Percentiles rank a stretch among this genome's conserved stretches.
These are phyloP conservation scores for Aldabrachelys gigantea DNA, from an alignment of 2,113 vertebrate species.

Conservation along the genomic window DNA sequence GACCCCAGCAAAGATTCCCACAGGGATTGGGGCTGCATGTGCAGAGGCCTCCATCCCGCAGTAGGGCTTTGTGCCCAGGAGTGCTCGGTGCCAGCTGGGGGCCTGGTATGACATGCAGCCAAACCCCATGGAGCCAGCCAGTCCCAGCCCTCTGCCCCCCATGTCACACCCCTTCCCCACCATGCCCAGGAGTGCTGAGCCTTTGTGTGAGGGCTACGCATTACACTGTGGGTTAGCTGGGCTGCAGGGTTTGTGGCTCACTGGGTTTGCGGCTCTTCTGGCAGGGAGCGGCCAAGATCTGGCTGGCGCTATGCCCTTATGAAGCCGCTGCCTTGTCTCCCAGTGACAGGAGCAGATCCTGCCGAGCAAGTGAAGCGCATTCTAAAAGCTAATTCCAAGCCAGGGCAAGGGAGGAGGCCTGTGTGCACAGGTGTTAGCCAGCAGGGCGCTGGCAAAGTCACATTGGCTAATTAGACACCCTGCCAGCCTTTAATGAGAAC, in stretches of 20 bases:
- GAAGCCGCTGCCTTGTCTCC: constrained; percentile 25
- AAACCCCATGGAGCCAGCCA: neutral
- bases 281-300: neutral
- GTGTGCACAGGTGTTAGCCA: constrained; percentile 77
- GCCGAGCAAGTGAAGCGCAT: constrained; percentile 4
- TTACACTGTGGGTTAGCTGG: neutral
- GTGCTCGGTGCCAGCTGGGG: neutral
- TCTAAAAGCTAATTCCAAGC: constrained; percentile 60
- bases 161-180: neutral
- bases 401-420: constrained; percentile 57
- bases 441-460: constrained; percentile 70
- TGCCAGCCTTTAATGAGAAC: constrained; percentile 75
- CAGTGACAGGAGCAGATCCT: constrained; percentile 45
- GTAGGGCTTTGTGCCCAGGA: neutral
- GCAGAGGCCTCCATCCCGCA: neutral
- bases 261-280: fast-evolving
- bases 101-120: neutral
- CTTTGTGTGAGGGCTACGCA: neutral
- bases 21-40: neutral
- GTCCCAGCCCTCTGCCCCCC: neutral
- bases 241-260: neutral
- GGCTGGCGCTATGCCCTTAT: fast-evolving
- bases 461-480: constrained; percentile 69
- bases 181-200: neutral
- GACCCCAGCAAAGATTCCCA: neutral